A percentile compares a stretch with the other conserved stretches of the same genome.
phyloP scores from a whole-genome alignment of 2,888 invertebrate species.

The Drosophila borborema region DNA sequence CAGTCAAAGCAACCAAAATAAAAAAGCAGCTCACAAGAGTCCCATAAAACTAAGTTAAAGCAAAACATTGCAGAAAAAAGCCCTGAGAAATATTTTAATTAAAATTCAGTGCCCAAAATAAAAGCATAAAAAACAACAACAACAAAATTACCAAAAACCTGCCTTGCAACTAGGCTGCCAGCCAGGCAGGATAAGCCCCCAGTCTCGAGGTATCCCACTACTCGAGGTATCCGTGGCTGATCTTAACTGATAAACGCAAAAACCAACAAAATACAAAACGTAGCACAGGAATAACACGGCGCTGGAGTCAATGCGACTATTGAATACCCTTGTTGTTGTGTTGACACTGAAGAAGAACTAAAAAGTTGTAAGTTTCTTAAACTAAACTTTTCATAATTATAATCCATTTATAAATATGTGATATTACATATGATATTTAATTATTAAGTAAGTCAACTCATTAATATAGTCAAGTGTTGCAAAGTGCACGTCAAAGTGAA shows the following conservation, averaged over 20 bases:
- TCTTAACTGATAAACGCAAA: constrained; percentile 78
- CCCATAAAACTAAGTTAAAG: constrained; percentile 16
- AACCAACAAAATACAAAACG: constrained; percentile 73
- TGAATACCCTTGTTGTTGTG: constrained; percentile 15
- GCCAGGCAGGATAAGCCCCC: constrained; percentile 64
- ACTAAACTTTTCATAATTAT: too few relatives aligned
- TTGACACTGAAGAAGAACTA: too few relatives aligned
- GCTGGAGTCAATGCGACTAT: background rate
- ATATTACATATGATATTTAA: too few relatives aligned
- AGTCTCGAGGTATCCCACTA: constrained; percentile 33
- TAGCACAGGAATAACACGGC: constrained; percentile 39
- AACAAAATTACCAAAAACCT: constrained; percentile 64
- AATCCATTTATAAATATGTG: too few relatives aligned
- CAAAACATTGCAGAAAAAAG: constrained; percentile 43
- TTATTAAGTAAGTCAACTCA: too few relatives aligned
- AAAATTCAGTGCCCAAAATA: constrained; percentile 73
- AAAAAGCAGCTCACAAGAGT: constrained; percentile 15
- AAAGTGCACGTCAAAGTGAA: background rate
- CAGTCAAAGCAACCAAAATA: constrained; percentile 23
- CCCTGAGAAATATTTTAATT: constrained; percentile 80
- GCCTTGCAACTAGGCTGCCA: constrained; percentile 32
- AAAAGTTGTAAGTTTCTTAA: too few relatives aligned
- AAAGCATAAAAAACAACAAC: constrained; percentile 43
- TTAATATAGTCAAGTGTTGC: background rate
- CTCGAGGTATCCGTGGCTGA: constrained; percentile 60